Conservation (phyloP, 2,113 vertebrate species). For the Irena cyanogastra region DNA sequence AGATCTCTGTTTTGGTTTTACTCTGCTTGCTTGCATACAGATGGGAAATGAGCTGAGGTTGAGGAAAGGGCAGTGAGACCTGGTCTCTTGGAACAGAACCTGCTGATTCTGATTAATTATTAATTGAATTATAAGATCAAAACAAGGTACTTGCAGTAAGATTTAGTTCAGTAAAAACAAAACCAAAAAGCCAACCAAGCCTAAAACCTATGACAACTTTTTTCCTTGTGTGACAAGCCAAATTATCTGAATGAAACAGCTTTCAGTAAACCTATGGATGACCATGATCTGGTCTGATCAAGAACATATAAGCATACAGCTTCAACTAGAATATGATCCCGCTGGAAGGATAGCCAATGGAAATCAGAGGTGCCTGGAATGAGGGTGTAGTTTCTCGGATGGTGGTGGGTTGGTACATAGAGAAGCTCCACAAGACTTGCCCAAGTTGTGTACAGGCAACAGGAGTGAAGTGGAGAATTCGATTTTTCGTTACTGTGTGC, state of each 20-base stretch:
- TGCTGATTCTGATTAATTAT: background rate
- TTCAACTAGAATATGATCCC: background rate
- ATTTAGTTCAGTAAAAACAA: background rate
- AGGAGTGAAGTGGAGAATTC: background rate
- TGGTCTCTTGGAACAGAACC: background rate
- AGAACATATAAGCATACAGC: background rate
- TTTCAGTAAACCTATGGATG: background rate
- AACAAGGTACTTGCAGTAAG: background rate
- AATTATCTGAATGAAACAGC: background rate
- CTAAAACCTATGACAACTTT: background rate
- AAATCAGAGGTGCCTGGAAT: background rate
- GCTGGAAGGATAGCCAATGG: background rate
- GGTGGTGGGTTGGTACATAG: background rate
- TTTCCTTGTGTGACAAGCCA: background rate
- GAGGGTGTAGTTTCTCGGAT: background rate
- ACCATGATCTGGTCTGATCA: background rate
- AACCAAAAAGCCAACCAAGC: background rate
- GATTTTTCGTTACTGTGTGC: background rate
- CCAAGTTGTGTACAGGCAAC: accelerated
- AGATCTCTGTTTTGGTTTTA: background rate
- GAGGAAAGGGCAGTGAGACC: background rate
- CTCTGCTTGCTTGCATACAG: background rate
- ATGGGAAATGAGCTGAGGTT: background rate
- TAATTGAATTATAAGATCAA: background rate
- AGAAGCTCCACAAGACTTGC: background rate